Base-by-base conservation (phyloP, 2,797 vertebrate genomes). In the Myotis planiceps region DNA sequence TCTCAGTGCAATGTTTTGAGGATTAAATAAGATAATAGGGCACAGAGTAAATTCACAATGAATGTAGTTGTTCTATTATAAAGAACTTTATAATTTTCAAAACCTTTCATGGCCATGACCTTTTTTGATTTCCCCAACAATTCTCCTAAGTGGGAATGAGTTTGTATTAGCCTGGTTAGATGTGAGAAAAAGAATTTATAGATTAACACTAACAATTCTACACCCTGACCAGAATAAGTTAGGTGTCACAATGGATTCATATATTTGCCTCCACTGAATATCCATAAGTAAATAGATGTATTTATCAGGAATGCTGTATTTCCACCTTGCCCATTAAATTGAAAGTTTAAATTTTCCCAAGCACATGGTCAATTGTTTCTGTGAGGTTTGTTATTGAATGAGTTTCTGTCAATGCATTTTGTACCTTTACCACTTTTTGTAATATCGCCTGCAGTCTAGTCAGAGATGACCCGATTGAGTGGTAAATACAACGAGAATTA, bases 331-430 rank as follows among this genome's bases (percentile, higher is more conserved):
- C 16, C 0, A 51, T 91, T 94, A 93, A 42, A 85, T 32, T 96
- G 90, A 79, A 83, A 32, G 25, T 88, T 92, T 66, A 74, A 86
- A 91, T 84, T 49, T 95, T 90, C 66, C 37, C 4, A 63, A 65
- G 25, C 9, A 65, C 63, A 10, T 8, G 29, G 25, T 78, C 71
- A 78, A 6, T 68, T 63, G 27, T 83, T 94, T 25, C 29, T 68
- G 9, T 21, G 68, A 90, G 9, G 39, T 88, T 85, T 84, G 9
- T 86, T 47, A 78, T 60, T 88, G 83, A 89, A 63, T 75, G 83
- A 45, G 58, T 96, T 98, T 98, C 98, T 98, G 97, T 98, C 98
- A 99, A 98, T 98, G 98, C 98, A 98, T 98, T 98, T 42, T 93
- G 85, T 86, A 60, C 23, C 10, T 90, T 96, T 97, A 6, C 97